Base-by-base conservation (phyloP, 2,113 vertebrate genomes). In the Pedionomus torquatus region DNA sequence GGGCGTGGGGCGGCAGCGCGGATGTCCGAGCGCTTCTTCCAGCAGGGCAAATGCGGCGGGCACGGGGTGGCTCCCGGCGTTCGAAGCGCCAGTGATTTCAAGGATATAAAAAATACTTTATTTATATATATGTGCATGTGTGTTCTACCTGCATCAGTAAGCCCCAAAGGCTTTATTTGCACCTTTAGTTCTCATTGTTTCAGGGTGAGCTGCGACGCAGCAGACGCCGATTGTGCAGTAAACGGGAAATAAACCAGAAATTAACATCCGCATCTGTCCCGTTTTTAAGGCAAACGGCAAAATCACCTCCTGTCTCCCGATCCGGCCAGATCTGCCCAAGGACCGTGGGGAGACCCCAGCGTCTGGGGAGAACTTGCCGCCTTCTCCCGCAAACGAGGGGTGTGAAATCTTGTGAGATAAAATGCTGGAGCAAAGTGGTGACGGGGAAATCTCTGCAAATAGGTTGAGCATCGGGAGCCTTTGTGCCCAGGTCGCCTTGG, bases 1-100 rank as follows among this genome's bases (percentile, higher is more conserved):
- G 97, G 94, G 96, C 89, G 96, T 96, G 97, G 97, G 98, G 95
- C 63, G 88, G 95, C 98, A 87, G 98, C 94, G 44, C 92, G 96
- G 98, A 82, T 98, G 95, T 44, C 98, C 13, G 41, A 66, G 39
- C 8, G 5, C n/a, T 46, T 46, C 68, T 57, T 65, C 58, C 76
- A 39, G 30, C 72, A 9, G 60, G 51, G 28, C 37, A 83, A 55
- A 35, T 5, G 25, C 15, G 26, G 35, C 20, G 23, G 25, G 69
- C 76, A 30, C 3, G 10, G 31, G 19, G 14, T 21, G 65, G 23
- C 19, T 60, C 33, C 69, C 20, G 60, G 52, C 30, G 30, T 14
- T 25, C 48, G 5, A 83, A 63, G 25, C 28, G 25, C 7, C 49
- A 39, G 25, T 17, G 17, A 5, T 33, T 44, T 84, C 35, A 76